These are phyloP conservation scores for Drepanosiphum platanoidis DNA, from an alignment of 2,888 invertebrate species.

Conservation along the genomic window DNA sequence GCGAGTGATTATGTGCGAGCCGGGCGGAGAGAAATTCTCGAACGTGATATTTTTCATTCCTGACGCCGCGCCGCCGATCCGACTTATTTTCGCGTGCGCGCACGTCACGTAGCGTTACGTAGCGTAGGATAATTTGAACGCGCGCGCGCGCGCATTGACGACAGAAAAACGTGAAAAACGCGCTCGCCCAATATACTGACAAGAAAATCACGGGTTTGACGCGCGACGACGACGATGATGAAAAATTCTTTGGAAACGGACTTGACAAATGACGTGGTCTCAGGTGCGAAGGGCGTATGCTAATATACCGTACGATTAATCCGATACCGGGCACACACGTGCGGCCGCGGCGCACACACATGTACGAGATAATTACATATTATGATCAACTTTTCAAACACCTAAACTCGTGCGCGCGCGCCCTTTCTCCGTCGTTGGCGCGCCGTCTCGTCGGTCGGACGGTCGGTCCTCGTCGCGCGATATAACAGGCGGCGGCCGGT, in stretches of 20 bases:
- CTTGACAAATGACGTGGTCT: slow-evolving; percentile 49
- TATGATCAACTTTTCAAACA: slow-evolving; percentile 58
- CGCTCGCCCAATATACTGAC: background rate
- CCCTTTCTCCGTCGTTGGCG: background rate
- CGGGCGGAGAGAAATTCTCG: background rate
- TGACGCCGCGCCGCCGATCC: background rate
- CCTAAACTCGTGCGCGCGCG: slow-evolving; percentile 23
- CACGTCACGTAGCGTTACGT: no score
- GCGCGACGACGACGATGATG: background rate
- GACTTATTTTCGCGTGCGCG: no score
- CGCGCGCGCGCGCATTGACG: background rate
- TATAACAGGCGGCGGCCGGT: no score
- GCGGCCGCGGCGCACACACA: background rate
- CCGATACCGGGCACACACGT: background rate
- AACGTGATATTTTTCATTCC: background rate
- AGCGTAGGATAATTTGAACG: no score
- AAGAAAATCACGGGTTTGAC: slow-evolving; percentile 55
- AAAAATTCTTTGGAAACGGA: slow-evolving; percentile 8
- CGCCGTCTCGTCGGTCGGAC: background rate
- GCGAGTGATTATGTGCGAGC: background rate
- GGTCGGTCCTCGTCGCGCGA: no score
- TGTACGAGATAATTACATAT: slow-evolving; percentile 50
- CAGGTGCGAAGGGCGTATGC: slow-evolving; percentile 54
- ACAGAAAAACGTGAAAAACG: background rate
- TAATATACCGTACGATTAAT: slow-evolving; percentile 54